Evolutionary conservation across 2,888 invertebrate species (phyloP), one percentile per base, ranked within the genome.

Genomic region (Hyposoter didymator): DNA sequence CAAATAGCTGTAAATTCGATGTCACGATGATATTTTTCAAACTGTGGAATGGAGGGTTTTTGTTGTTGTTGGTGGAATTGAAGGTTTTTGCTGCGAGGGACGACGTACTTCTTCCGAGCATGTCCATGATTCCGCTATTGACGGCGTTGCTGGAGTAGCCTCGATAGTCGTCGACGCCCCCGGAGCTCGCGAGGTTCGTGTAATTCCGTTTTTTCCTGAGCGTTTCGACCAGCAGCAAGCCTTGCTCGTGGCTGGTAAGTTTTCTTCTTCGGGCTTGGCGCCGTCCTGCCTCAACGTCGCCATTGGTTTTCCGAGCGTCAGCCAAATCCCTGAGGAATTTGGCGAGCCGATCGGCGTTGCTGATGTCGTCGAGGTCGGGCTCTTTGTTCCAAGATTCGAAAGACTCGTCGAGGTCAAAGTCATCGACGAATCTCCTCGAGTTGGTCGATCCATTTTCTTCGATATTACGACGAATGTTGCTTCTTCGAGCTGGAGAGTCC

Each of bases 101-200:
- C 14, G 64, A 47, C 93, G 84, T 96, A 97, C 97, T 97, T 96
- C 97, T 96, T 86, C 97, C 97, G 91, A 98, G 94, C 95, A 97
- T 96, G 93, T 97, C 97, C 95, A 97, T 97, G 87, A 98, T 96
- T 72, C 97, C 96, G 90, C 96, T 95, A 87, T 95, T 95, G 86
- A 95, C 96, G 28, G 83, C 83, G 69, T 69, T 86, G 90, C 95
- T 95, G 80, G 95, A 95, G 28, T 94, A 93, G 39, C 94, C 94
- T 19, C 95, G 94, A 84, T 95, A 94, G 12, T 95, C 95, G 7
- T 95, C 95, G n/a, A 78, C 76, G 2, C 22, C 55, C 10, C 66
- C 73, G 0, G 66, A 52, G 12, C 19, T 86, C 5, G 32, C 62
- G 2, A 43, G 47, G 32, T 62, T 79, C 12, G 92, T 93, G 69